Evolutionary conservation across 2,797 vertebrate species (phyloP), one percentile per base, ranked within the genome.

Genomic region (Arrhamphus sclerolepis): DNA sequence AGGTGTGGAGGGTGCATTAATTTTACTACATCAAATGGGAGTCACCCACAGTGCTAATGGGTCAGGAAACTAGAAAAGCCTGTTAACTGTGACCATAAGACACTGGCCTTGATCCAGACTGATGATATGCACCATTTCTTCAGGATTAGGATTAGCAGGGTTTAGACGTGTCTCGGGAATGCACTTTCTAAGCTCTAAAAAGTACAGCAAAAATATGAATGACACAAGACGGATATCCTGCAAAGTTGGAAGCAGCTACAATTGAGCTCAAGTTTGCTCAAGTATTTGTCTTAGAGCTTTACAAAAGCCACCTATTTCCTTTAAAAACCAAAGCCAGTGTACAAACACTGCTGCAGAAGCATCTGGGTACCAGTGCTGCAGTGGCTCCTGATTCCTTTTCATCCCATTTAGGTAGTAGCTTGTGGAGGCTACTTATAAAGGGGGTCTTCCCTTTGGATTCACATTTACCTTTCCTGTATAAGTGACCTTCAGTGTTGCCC

Each of bases 401-500:
- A 75, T 78, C 66, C 6, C n/a, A n/a, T n/a, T n/a, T n/a, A n/a
- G n/a, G n/a, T n/a, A n/a, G n/a, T n/a, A n/a, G n/a, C 26, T 28
- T 28, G 3, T 7, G 7, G 31, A 34, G 31, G 1, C 31, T 34
- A 7, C 7, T 11, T 34, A 9, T 10, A 34, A 9, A 10, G 9
- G 38, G 75, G 67, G 48, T 79, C 47, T 56, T 19, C 16, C 7
- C 47, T 54, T 54, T 54, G 49, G 57, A 56, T 0, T 56, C 41
- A 10, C 14, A 26, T 43, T 65, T 69, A 46, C 20, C 29, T 53
- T 58, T 66, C 62, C 41, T 43, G 21, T 58, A 31, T 18, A 13
- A 59, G 68, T 72, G 87, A 89, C 86, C 83, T 82, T 84, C 66
- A 68, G 20, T 0, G 28, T 42, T 4, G 56, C 58, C 60, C 13